Evolutionary conservation across 2,888 invertebrate species (phyloP).

Genomic region (Maniola hyperantus): DNA sequence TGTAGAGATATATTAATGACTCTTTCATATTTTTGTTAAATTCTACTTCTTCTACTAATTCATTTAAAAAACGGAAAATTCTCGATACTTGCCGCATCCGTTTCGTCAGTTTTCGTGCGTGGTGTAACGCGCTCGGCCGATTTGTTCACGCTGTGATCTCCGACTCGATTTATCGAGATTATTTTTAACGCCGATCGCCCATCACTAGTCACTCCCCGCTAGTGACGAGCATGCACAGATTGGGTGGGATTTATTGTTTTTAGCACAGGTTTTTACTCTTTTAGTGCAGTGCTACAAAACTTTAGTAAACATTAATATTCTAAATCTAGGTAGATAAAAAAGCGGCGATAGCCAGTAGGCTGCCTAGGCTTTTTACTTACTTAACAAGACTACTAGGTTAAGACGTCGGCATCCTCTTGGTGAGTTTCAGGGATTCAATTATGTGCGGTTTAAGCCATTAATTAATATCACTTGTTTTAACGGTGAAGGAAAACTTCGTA

Average conservation of each 20-base stretch:
- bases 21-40: too few species aligned
- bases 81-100: conserved; percentile 49
- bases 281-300: neutral
- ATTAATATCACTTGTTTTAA: too few species aligned
- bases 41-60: too few species aligned
- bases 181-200: conserved; percentile 78
- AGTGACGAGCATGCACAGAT: conserved; percentile 57
- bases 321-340: too few species aligned
- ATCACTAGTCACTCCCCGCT: conserved; percentile 61
- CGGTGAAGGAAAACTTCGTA: too few species aligned
- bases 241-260: conserved; percentile 38
- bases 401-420: too few species aligned
- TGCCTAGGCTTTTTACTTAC: too few species aligned
- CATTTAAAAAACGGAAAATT: neutral
- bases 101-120: conserved; percentile 38
- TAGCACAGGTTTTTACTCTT: conserved; percentile 15
- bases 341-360: too few species aligned
- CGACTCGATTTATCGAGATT: conserved; percentile 79
- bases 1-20: too few species aligned
- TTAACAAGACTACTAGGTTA: too few species aligned
- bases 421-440: too few species aligned
- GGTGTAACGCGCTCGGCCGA: conserved; percentile 62
- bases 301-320: neutral
- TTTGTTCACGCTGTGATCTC: conserved; percentile 81
- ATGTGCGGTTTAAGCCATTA: too few species aligned